Base-by-base conservation (phyloP, 2,888 invertebrate genomes). In the Andrena bicolor region DNA sequence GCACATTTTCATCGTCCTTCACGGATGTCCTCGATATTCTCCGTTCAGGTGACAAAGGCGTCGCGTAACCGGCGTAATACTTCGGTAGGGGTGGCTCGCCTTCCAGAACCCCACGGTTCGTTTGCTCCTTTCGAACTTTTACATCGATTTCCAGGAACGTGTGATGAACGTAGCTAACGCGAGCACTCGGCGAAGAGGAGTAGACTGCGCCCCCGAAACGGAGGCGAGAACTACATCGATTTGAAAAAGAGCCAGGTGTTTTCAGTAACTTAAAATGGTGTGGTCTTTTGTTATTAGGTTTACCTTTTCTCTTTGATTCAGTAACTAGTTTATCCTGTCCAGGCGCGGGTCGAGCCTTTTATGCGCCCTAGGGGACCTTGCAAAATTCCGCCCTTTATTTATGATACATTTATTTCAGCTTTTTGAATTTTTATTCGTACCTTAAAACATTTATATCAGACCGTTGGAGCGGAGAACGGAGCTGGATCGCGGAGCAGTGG, bases 61-160 rank as follows among this genome's bases (percentile, higher is more conserved):
- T 51, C 68, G 49, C 13, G 20, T 60, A 10, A 8, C n/a, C 51
- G 60, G 35, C 7, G 26, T 69, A 16, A 13, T 7, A 49, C 32
- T 23, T 26, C 13, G 23, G 23, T 2, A 28, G 49, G n/a, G 20
- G 53, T 30, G 66, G 26, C 32, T 32, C 13, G 41, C 41, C 16
- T 41, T 41, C 30, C 66, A 32, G 23, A 26, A 13, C 4, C 20
- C 20, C 23, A 63, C 41, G 20, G 32, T 26, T 56, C 63, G 23
- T 23, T 63, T 63, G 23, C 28, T 51, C 23, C 30, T 30, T 51
- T 49, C 30, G 51, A 51, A 32, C 20, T 51, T 41, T 66, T 66
- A 51, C 30, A 51, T 51, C 51, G 41, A 48, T 48, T 64, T 20
- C 20, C 23, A 26, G 13, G 6, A 16, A 64, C 13, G 16, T 48